Evolutionary conservation across 2,888 invertebrate species (phyloP), one percentile per base, ranked within the genome.

Genomic region (Allolobophora icterica): DNA sequence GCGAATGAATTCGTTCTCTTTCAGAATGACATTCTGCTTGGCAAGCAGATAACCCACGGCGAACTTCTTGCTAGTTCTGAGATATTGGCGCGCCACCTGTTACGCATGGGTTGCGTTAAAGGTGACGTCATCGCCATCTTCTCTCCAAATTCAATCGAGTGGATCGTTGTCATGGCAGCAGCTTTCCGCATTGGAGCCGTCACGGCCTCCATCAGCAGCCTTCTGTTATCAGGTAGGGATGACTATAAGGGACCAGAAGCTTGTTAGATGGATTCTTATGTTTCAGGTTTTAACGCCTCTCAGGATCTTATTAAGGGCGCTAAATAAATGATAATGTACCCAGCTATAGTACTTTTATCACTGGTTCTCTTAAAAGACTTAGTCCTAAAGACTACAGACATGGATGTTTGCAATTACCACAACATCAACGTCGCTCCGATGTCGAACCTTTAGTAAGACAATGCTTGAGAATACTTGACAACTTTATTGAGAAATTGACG

Each of bases 41-140:
- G 38, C 13, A 87, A 38, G 17, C 35, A 87, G 24, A 38, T 38
- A 19, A 87, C 87, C 30, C 15, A 34, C 19, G 35, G 19, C 5
- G 35, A 87, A 15, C 34, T 87, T 6, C 35, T 87, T 35, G 4
- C 34, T 6, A 17, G 35, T 35, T 87, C 87, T 87, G 35, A 87
- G 87, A 34, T 33, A 35, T 24, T 87, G 34, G 87, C 87, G 35
- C 87, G 87, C 35, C 87, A 87, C n/a, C 87, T 87, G 19, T 38
- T 87, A 35, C 34, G 87, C 35, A 87, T 87, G 35, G 87, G 87
- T 30, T 89, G 89, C 45, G 45, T 33, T 19, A 34, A 33, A 19
- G 45, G 89, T 89, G 89, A 89, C 89, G 89, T 89, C 89, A 89
- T 89, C 52, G 89, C 89, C 89, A 89, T 89, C 42, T 89, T 33